Base-by-base conservation (phyloP, 2,113 vertebrate genomes). In the Donacobius atricapilla region DNA sequence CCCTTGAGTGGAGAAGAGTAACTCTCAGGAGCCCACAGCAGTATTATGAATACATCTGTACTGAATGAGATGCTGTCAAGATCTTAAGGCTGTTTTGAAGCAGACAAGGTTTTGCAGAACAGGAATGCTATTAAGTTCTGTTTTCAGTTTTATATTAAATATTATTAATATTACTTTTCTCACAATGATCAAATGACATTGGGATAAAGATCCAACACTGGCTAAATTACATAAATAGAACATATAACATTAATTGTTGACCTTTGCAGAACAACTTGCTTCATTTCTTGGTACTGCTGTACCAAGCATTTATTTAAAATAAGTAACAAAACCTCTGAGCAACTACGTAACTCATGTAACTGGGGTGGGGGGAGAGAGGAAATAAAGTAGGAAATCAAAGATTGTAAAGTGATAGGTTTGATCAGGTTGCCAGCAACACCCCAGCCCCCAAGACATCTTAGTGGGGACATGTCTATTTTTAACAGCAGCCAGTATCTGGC, bases 361-460 rank as follows among this genome's bases (percentile, higher is more conserved):
- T 10, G 23, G 22, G 20, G 2, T n/a, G 4, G 3, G 11, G 5
- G 17, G 20, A 7, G 12, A 6, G 8, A 13, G 33, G 15, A 13
- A 33, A n/a, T 5, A n/a, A 42, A 37, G 17, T 11, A 64, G 15
- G 31, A 50, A 19, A 84, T 12, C 3, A 83, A 79, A 90, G 27
- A 71, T 54, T 57, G 48, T 15, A 27, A 75, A 91, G 37, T 16
- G 47, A 45, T 83, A 53, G 25, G 42, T 88, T 80, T 88, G 54
- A 63, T 83, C n/a, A 53, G n/a, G 25, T 70, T 75, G 27, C 15
- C 40, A 87, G 65, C 15, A 84, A 71, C 70, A 47, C 16, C 23
- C n/a, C 61, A 42, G 15, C 8, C 22, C 2, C 33, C 61, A 42
- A 57, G 70, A 44, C 12, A 39, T 48, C 51, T 64, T 56, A 50